phyloP scores from a whole-genome alignment of 2,888 invertebrate species.

The Leptopterna dolabrata region DNA sequence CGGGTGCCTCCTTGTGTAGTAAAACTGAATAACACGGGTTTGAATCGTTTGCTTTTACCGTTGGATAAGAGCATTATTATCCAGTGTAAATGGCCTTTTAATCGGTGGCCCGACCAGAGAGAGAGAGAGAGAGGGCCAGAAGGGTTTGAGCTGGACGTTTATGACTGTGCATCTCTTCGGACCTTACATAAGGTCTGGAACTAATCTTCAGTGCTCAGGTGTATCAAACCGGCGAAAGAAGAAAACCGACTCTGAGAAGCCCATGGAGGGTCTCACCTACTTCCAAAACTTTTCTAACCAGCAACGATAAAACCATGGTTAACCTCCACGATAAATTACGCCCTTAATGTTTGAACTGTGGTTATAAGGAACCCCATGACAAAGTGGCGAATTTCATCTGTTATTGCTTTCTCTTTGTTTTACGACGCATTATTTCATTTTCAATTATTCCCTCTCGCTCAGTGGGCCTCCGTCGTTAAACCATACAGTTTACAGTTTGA shows the following conservation, averaged over 20 bases:
- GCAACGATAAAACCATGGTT: neutral
- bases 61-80: neutral
- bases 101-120: neutral
- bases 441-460: neutral
- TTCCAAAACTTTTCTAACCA: neutral
- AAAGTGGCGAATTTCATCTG: conserved; percentile 5
- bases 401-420: conserved; percentile 3
- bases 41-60: neutral
- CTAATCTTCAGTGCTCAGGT: conserved; percentile 6
- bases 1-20: neutral
- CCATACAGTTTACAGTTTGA: neutral
- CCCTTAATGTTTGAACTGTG: neutral
- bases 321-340: neutral
- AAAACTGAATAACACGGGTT: neutral
- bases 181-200: conserved; percentile 27
- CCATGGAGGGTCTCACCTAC: neutral
- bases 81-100: conserved; percentile 14
- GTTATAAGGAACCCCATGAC: neutral
- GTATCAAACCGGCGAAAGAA: conserved; percentile 3
- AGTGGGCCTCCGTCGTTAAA: neutral
- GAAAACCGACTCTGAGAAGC: neutral
- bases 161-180: conserved; percentile 36
- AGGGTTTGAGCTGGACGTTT: conserved; percentile 1
- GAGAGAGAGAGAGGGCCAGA: neutral
- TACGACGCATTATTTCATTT: neutral